Evolutionary conservation across 37 sponge, comb jelly and placozoan genomes (phyloP).

Genomic region (Chondrosia reniformis): DNA sequence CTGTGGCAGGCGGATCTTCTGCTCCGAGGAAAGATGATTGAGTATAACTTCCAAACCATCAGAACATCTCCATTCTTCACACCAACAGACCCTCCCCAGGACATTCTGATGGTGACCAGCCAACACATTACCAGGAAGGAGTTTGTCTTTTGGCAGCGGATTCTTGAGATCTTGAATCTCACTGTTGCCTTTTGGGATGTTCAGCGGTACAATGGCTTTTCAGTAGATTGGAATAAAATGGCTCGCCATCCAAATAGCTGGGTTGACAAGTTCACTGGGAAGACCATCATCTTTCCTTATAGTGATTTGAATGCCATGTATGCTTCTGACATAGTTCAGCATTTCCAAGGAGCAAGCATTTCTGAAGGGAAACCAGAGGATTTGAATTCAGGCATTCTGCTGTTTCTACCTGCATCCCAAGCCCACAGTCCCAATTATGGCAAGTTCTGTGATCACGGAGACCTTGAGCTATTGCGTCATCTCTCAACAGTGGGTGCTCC

Average conservation of each 20-base stretch:
- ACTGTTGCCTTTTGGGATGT: constrained; percentile 82
- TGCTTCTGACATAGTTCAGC: constrained; percentile 48
- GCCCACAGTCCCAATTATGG: not conserved
- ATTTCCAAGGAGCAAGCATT: constrained; percentile 56
- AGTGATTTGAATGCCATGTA: constrained; percentile 30
- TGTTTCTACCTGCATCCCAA: constrained; percentile 22
- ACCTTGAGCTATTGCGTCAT: constrained; percentile 33
- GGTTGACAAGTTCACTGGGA: constrained; percentile 57
- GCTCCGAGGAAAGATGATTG: constrained; percentile 76
- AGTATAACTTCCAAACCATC: constrained; percentile 66
- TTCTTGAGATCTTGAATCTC: constrained; percentile 47
- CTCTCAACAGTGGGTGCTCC: constrained; percentile 20
- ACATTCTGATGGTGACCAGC: constrained; percentile 65
- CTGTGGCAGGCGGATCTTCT: constrained; percentile 68
- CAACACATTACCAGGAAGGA: constrained; percentile 54
- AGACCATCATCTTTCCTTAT: constrained; percentile 69
- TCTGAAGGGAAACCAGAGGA: constrained; percentile 24
- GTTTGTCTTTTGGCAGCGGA: constrained; percentile 75
- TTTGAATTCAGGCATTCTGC: constrained; percentile 48
- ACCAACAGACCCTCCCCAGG: constrained; percentile 58
- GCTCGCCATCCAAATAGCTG: constrained; percentile 51
- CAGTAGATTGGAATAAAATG: constrained; percentile 44
- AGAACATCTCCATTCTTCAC: constrained; percentile 71
- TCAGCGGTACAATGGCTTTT: constrained; percentile 60
- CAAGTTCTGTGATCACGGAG: constrained; percentile 36